These are phyloP conservation scores for Protophormia terraenovae DNA, from an alignment of 2,888 invertebrate genomes.

Conservation along the genomic window DNA sequence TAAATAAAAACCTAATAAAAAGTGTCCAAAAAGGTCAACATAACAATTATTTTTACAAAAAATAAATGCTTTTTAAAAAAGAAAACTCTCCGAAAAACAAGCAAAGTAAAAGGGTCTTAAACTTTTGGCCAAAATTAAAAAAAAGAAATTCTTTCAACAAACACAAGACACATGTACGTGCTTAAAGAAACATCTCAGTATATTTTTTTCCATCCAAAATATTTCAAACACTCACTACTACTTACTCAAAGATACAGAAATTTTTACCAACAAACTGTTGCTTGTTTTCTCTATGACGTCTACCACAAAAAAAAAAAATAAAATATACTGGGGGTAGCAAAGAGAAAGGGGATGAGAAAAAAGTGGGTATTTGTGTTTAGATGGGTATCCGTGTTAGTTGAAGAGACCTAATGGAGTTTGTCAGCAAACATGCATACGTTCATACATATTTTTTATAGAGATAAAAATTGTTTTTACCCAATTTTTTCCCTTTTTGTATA, in stretches of 20 bases:
- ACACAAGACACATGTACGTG: background rate
- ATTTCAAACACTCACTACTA: too few relatives aligned
- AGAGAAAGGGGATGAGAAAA: background rate
- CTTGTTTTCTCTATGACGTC: constrained; percentile 44
- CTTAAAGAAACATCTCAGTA: background rate
- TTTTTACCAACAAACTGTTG: constrained; percentile 58
- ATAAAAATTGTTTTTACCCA: background rate
- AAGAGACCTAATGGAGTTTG: background rate
- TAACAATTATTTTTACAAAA: background rate
- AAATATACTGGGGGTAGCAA: background rate
- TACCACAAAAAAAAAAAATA: background rate
- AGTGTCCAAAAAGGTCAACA: background rate
- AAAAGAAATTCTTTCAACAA: background rate
- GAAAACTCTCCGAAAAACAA: background rate
- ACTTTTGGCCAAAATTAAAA: too few relatives aligned
- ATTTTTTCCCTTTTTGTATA: background rate
- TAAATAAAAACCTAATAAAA: too few relatives aligned
- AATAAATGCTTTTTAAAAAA: background rate
- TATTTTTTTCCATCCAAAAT: background rate
- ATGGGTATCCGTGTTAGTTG: background rate
- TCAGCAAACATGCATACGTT: background rate
- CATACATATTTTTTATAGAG: background rate
- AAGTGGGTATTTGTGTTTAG: background rate
- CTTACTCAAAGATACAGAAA: background rate
- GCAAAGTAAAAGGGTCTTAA: background rate